Evolutionary conservation across 2,797 vertebrate genomes (phyloP).

Genomic region (Myripristis jacobus): DNA sequence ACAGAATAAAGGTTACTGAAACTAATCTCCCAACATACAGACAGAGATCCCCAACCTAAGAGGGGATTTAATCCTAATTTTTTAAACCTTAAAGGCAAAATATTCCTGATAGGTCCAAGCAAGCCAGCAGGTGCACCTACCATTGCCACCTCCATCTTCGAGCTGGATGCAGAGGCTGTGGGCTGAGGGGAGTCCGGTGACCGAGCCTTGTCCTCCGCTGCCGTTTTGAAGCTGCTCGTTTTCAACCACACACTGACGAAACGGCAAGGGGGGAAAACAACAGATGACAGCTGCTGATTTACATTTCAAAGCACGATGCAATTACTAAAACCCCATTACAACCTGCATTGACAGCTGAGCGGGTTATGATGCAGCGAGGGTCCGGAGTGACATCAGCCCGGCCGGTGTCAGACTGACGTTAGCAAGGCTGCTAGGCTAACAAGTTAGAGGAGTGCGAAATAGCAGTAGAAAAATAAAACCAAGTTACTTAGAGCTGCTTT

Average conservation of each 20-base stretch:
- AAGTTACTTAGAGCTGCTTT: too few relatives aligned
- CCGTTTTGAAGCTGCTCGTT: constrained; percentile 51
- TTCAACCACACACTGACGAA: constrained; percentile 5
- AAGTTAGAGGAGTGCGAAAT: too few relatives aligned
- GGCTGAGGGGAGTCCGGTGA: constrained; percentile 39
- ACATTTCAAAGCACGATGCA: neutral
- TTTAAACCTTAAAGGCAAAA: too few relatives aligned
- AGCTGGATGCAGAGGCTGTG: constrained; percentile 43
- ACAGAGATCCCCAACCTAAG: too few relatives aligned
- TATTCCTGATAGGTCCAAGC: too few relatives aligned
- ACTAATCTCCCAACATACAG: too few relatives aligned
- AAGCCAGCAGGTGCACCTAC: constrained; percentile 70
- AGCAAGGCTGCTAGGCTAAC: neutral
- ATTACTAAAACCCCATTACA: too few relatives aligned
- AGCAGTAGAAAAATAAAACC: too few relatives aligned
- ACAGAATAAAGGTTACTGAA: too few relatives aligned
- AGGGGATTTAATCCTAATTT: too few relatives aligned
- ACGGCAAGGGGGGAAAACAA: neutral
- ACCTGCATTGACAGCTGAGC: too few relatives aligned
- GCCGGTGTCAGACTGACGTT: neutral
- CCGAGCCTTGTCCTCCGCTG: constrained; percentile 34
- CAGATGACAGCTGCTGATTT: constrained; percentile 1
- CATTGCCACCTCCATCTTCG: constrained; percentile 80
- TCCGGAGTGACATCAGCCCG: neutral
- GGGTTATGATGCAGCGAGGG: too few relatives aligned